Percentiles rank a stretch among this genome's conserved stretches.
These are phyloP conservation scores for Numida meleagris DNA, from an alignment of 2,113 vertebrate species.

Conservation along the genomic window DNA sequence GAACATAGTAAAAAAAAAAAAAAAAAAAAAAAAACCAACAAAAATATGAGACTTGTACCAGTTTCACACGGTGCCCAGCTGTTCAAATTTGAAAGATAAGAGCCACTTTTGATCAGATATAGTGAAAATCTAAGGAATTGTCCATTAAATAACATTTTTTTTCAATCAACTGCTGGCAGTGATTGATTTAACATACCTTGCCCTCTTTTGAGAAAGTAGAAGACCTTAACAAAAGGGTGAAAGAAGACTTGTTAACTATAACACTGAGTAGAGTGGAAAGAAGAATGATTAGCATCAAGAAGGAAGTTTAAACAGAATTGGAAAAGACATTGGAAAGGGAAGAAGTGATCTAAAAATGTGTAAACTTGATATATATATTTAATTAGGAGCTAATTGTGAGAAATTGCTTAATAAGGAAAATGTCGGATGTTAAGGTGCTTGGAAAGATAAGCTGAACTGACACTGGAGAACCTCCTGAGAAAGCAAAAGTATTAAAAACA, in stretches of 20 bases:
- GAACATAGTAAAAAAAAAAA: not conserved
- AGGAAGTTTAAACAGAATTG: not conserved
- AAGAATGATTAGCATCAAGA: conserved; percentile 1
- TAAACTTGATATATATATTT: not conserved
- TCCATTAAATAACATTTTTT: not conserved
- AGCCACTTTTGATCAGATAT: not conserved
- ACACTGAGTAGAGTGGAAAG: not conserved
- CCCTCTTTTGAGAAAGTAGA: not conserved
- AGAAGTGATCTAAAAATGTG: conserved; percentile 3
- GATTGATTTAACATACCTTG: not conserved
- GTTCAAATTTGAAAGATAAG: not conserved
- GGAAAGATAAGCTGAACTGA: conserved; percentile 26
- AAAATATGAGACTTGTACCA: not conserved
- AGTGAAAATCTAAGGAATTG: not conserved
- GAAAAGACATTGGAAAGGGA: conserved; percentile 5
- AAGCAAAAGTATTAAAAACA: not conserved
- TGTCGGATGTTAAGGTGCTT: conserved; percentile 16
- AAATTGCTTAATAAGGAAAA: conserved; percentile 11
- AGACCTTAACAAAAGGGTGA: too few species aligned
- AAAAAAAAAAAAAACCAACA: not conserved
- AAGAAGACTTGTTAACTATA: not conserved
- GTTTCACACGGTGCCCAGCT: not conserved
- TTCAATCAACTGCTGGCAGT: not conserved
- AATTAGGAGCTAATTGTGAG: conserved; percentile 50
- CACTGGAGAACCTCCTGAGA: not conserved